Base-by-base conservation (phyloP, 2,888 invertebrate species). In the Eupeodes luniger region DNA sequence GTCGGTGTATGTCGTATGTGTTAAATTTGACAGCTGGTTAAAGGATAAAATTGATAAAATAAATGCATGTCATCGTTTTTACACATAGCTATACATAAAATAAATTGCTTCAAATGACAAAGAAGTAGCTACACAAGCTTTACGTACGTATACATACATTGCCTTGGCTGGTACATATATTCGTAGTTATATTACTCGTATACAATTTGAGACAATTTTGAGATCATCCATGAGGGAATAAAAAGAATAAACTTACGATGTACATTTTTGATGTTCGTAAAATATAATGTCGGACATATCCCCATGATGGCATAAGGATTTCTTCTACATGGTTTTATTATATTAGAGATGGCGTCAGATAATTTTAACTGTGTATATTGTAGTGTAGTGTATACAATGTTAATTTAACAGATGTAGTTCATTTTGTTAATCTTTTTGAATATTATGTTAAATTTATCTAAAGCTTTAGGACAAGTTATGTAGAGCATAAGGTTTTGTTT, bases 1-100 rank as follows among this genome's bases (percentile, higher is more conserved):
- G 27, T 27, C 72, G 55, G 19, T 27, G 7, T 19, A 12, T 9
- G n/a, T 16, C 16, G 36, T 49, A 10, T 81, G 72, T 80, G 53
- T 83, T 72, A 64, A 74, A 80, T 80, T 81, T 84, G 87, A 87
- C 83, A 87, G 87, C 83, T 87, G 75, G n/a, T 70, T 62, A 70
- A 80, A 51, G 72, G 84, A 87, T 87, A 80, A 72, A 80, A 79
- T 75, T 69, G 64, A 44, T 72, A 72, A 79, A 64, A 81, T 47
- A 49, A 40, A 74, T 61, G 64, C 76, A 64, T 76, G 70, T 82
- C 72, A 74, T 69, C 57, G 62, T 72, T 78, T 72, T 61, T 19
- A 55, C 53, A 51, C 49, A 67, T 16, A 47, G 1, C 44, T 4
- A 19, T 47, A 78, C 47, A 66, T 27, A 57, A 34, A 77, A 19